phyloP scores from a whole-genome alignment of 2,113 vertebrate species.

The Odocoileus hemionus region DNA sequence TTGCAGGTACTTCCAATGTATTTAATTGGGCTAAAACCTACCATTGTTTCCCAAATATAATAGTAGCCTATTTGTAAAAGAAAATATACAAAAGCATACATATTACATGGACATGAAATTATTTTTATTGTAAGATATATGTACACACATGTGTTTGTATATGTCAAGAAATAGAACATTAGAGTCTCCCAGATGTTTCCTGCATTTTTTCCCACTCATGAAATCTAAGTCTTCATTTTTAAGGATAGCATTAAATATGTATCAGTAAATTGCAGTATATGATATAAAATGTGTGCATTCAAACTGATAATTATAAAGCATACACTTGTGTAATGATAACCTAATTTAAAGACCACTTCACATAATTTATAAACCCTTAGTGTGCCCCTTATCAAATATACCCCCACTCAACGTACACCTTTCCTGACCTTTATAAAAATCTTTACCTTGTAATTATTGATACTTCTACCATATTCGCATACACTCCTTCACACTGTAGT shows the following conservation, averaged over 20 bases:
- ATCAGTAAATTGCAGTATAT: background rate
- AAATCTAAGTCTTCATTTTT: background rate
- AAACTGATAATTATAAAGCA: background rate
- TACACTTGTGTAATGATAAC: background rate
- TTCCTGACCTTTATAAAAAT: background rate
- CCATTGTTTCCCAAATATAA: background rate
- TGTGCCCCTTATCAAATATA: background rate
- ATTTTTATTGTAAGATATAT: background rate
- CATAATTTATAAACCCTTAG: background rate
- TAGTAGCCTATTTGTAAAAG: background rate
- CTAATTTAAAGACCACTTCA: background rate
- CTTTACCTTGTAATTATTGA: background rate
- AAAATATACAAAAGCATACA: background rate
- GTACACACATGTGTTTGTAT: background rate
- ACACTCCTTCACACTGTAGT: background rate
- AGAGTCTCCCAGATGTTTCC: background rate
- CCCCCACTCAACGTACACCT: background rate
- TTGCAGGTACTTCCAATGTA: background rate
- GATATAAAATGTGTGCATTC: background rate
- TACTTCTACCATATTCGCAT: background rate
- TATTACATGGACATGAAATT: background rate
- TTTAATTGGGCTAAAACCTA: background rate
- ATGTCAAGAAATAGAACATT: background rate
- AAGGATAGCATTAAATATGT: background rate
- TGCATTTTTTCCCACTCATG: background rate